Base-by-base conservation (phyloP, 1,140 invertebrate genomes). In the Meloidogyne exigua region DNA sequence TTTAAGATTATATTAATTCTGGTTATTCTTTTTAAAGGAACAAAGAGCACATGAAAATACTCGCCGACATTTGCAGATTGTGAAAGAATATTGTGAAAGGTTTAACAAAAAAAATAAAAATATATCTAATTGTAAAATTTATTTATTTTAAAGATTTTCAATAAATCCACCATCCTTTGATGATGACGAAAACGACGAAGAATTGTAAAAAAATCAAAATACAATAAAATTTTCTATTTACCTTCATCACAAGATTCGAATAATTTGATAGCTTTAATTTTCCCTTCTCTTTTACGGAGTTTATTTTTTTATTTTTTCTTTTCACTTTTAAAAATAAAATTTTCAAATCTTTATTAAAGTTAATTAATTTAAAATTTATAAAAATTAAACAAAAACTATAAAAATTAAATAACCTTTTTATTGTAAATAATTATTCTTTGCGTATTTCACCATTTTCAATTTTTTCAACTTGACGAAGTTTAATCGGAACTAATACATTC, bases 41-140 rank as follows among this genome's bases (percentile, higher is more conserved):
- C 73, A 78, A 73, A 73, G 81, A 69, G 70, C 83, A 26, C 83
- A 84, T 64, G 83, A 84, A 74, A 72, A 80, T 44, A 84, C 83
- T 12, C 66, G 80, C 23, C 67, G 76, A 26, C 75, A 82, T 62
- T 68, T 81, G n/a, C 32, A 73, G 21, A 44, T 82, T 36, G n/a
- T 81, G n/a, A 79, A 72, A 79, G 42, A 71, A 36, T 79, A 79
- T 57, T 80, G 78, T 64, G 68, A 72, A 23, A 42, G 65, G n/a
- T 70, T 10, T 39, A 10, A 39, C 2, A 32, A 15, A 11, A 1
- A 3, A 18, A 49, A 18, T 49, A 57, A n/a, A 57, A 57, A n/a
- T n/a, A 57, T 57, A 5, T 1, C 15, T n/a, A n/a, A n/a, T 57
- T n/a, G 7, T n/a, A 57, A 57, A n/a, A 57, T 57, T 49, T n/a